Percentiles rank a stretch among this genome's conserved stretches.
Evolutionary conservation across 2,888 invertebrate genomes (phyloP).

Genomic region (Idaea straminata): DNA sequence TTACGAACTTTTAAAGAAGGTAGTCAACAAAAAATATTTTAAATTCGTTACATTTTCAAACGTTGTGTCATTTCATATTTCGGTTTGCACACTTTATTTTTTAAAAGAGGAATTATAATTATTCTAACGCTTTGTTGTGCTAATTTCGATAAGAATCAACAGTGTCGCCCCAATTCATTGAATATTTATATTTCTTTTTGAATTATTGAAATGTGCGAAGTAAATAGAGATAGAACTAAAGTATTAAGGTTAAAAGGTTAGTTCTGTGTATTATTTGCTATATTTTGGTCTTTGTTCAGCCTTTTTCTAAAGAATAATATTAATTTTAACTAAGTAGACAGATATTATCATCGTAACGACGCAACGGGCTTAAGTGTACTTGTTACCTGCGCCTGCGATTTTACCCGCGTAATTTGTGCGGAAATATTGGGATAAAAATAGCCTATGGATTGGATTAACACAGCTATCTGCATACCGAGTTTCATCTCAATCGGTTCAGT

Average conservation of each 20-base stretch:
- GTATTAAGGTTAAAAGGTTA: background rate
- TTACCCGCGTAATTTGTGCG: too few species aligned
- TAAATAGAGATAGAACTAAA: background rate
- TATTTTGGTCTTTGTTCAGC: too few species aligned
- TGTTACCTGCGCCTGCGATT: too few species aligned
- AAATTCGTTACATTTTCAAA: background rate
- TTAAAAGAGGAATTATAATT: background rate
- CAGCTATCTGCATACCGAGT: too few species aligned
- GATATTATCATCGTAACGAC: too few species aligned
- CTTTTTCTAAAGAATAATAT: too few species aligned
- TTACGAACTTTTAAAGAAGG: too few species aligned
- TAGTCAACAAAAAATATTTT: background rate
- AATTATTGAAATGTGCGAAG: slow-evolving; percentile 21
- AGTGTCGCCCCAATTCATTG: background rate
- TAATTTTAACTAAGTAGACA: too few species aligned
- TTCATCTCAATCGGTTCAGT: too few species aligned
- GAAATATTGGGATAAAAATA: too few species aligned
- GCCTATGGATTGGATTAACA: too few species aligned
- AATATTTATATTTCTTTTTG: background rate
- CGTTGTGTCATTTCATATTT: background rate
- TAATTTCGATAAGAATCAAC: background rate
- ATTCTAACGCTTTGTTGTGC: background rate
- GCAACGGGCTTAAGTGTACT: too few species aligned
- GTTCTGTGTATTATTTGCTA: background rate
- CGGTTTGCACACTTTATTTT: background rate